Evolutionary conservation across 1,140 invertebrate species (phyloP), one percentile per base, ranked within the genome.

Genomic region (Drosophila elegans): DNA sequence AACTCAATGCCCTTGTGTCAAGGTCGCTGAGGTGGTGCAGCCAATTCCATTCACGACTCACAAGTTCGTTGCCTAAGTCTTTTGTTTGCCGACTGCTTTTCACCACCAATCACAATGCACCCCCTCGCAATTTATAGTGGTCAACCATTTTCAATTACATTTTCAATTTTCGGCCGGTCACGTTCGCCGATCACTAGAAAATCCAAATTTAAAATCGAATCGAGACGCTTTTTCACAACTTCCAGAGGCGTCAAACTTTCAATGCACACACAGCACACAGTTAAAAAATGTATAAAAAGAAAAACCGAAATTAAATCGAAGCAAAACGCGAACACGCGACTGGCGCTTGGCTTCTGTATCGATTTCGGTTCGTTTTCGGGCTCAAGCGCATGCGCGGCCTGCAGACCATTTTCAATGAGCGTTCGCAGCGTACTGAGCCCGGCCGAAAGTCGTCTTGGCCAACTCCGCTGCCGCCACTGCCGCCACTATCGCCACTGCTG

Each of bases 391-490:
- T 55, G 84, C 83, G 84, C 83, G 68, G 80, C 83, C 71, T 80
- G 80, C 61, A 89, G 80, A 88, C 83, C 83, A 88, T 88, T 88
- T 88, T 88, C 83, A 88, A 83, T 88, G 83, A 88, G 84, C 84
- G 83, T 71, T 89, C 60, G 80, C 78, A 83, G 75, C 82, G 69
- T 73, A 88, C 83, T 88, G 80, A 88, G 71, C 48, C 64, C 55
- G 38, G 56, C 49, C 25, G 46, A 61, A 54, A 44, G 66, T 13
- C 53, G 54, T 54, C 48, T 51, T 51, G 29, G 75, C 55, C 71
- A 59, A 41, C 52, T 62, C 12, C 42, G 61, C 25, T 42, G 46
- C 41, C 9, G 11, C 11, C 10, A n/a, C 21, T 4, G 16, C 4
- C 13, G 34, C 42, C n/a, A n/a, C n/a, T n/a, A n/a, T n/a, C 9